phyloP scores from a whole-genome alignment of 1,140 invertebrate species.

The Meloidogyne floridensis region DNA sequence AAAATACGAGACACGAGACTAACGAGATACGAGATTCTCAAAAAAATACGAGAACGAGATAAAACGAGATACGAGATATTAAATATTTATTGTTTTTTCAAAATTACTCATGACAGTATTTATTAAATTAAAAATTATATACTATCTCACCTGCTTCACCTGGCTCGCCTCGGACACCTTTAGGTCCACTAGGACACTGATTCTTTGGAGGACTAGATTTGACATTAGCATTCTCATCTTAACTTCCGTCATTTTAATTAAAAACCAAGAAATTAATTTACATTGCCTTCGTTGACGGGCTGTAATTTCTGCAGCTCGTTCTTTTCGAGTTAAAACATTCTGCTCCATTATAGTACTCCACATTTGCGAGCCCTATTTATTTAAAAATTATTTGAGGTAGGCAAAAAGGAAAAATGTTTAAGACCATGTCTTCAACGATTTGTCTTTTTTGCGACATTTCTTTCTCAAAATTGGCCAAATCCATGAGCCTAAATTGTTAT shows the following conservation, averaged over 20 bases:
- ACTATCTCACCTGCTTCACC: constrained; percentile 25
- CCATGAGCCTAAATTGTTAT: too few species aligned
- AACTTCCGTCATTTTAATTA: too few species aligned
- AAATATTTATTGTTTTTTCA: too few species aligned
- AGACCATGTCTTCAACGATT: constrained; percentile 29
- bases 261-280: neutral
- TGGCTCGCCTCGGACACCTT: constrained; percentile 18
- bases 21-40: too few species aligned
- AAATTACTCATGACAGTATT: too few species aligned
- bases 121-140: too few species aligned
- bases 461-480: neutral
- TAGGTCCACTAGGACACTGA: constrained; percentile 25
- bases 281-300: constrained; percentile 30
- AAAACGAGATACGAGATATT: too few species aligned
- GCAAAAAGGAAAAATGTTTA: too few species aligned
- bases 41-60: too few species aligned
- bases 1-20: too few species aligned
- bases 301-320: neutral
- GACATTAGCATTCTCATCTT: constrained; percentile 8
- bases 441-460: constrained; percentile 33
- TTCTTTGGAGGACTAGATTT: neutral
- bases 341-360: constrained; percentile 43
- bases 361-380: constrained; percentile 32
- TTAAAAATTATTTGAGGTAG: neutral
- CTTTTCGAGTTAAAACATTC: constrained; percentile 11